phyloP scores from a whole-genome alignment of 2,888 invertebrate species.

The Aquatica leii region DNA sequence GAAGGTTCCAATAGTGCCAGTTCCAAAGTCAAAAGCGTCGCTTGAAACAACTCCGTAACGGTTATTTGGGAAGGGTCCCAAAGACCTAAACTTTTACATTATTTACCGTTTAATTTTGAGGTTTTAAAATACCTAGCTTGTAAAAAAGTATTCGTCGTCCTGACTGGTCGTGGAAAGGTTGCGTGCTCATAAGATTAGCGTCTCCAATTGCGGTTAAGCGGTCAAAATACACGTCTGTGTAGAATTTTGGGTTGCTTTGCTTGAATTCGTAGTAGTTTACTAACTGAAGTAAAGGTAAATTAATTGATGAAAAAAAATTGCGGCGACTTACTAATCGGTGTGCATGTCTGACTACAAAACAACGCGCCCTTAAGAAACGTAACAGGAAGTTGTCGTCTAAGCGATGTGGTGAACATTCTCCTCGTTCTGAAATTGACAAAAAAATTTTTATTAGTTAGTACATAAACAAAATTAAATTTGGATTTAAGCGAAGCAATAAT shows the following conservation, averaged over 20 bases:
- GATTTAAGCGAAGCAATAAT: too few species aligned
- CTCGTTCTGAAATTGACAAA: slow-evolving; percentile 68
- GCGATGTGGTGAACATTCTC: slow-evolving; percentile 76
- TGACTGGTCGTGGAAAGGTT: slow-evolving; percentile 78
- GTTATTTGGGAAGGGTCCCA: slow-evolving; percentile 76
- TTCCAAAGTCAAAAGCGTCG: slow-evolving; percentile 74
- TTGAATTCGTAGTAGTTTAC: slow-evolving; percentile 80
- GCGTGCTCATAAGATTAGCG: slow-evolving; percentile 73
- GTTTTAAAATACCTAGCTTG: slow-evolving; percentile 74
- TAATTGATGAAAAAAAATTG: too few species aligned
- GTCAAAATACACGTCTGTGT: slow-evolving; percentile 72
- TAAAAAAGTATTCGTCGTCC: slow-evolving; percentile 77
- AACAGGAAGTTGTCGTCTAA: slow-evolving; percentile 79
- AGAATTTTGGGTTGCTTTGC: slow-evolving; percentile 73
- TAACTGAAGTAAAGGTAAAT: slow-evolving; percentile 65
- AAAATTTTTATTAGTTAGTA: too few species aligned
- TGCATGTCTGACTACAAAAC: slow-evolving; percentile 75
- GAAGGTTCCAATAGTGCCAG: slow-evolving; percentile 77
- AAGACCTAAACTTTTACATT: slow-evolving; percentile 67
- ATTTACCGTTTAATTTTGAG: too few species aligned
- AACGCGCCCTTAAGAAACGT: slow-evolving; percentile 77
- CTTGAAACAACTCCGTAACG: slow-evolving; percentile 76
- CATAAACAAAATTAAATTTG: too few species aligned
- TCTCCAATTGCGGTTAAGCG: slow-evolving; percentile 73
- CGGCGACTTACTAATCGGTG: slow-evolving; percentile 73